Evolutionary conservation across 2,113 vertebrate species (phyloP), one percentile per base, ranked within the genome.

Genomic region (Pygoscelis adeliae): DNA sequence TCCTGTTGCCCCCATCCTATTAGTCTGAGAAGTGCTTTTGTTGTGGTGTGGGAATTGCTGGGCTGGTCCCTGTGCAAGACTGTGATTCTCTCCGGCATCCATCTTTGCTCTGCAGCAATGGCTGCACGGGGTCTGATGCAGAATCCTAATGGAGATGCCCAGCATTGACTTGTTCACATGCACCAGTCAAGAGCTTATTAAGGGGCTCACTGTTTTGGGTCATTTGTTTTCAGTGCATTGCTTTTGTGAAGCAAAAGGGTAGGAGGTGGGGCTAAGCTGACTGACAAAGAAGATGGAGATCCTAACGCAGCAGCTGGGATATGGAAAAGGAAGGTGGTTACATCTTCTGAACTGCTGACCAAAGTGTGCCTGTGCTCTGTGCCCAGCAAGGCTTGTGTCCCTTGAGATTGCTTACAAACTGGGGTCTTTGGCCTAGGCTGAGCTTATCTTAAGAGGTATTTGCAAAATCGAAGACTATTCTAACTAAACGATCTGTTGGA

Each of bases 41-140:
- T 70, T 50, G 36, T 63, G 25, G 21, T 40, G 20, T 40, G 21
- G 38, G 40, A 72, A 29, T 47, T 38, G 30, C 46, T 86, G 62
- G 40, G 44, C 44, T 63, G 30, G 56, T 67, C 36, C 34, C 26
- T 44, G 15, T 55, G 44, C 26, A 52, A 42, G 17, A 3, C 36
- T 36, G 6, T 52, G 62, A 52, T 42, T 87, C 22, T 52, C 20
- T 69, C 38, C 66, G 79, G 22, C 4, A 15, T 23, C 10, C 1
- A 0, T 34, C 65, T 82, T 73, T 66, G 17, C 62, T 76, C 36
- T 6, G 3, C 20, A 17, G 74, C 26, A 23, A 5, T 26, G 19
- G 30, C 49, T 86, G 14, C 7, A 11, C 0, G 0, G 22, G 6
- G 4, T 62, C 27, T 56, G 49, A 23, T 20, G n/a, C 30, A 78